Evolutionary conservation across 2,797 vertebrate genomes (phyloP).

Genomic region (Tadarida brasiliensis): DNA sequence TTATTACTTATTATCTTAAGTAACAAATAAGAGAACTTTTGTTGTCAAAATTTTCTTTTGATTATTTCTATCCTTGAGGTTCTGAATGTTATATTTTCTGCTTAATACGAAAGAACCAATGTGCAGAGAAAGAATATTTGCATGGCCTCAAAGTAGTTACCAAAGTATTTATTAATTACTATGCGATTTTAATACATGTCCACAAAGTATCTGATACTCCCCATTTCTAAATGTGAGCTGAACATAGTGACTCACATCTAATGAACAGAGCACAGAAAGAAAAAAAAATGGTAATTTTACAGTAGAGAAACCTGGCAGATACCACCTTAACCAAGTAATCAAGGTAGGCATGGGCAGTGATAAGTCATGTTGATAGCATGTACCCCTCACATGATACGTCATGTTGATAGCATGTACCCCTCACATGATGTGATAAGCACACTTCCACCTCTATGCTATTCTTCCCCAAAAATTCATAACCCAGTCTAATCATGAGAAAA

Average conservation of each 20-base stretch:
- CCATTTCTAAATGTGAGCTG: background rate
- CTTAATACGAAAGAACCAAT: background rate
- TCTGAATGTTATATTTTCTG: background rate
- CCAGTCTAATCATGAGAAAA: background rate
- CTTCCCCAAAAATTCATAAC: background rate
- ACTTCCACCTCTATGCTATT: background rate
- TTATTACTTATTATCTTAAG: background rate
- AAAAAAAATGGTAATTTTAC: background rate
- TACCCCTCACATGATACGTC: background rate
- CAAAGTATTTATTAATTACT: background rate
- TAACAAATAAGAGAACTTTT: background rate
- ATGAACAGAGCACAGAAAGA: background rate
- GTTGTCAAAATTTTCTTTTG: constrained; percentile 7
- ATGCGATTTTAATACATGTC: background rate
- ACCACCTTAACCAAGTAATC: background rate
- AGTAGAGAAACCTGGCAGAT: background rate
- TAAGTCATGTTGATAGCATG: fast-evolving
- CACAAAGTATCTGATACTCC: background rate
- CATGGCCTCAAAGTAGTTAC: background rate
- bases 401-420: background rate
- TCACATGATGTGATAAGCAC: background rate
- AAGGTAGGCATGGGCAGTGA: background rate
- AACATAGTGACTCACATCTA: background rate
- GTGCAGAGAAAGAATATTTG: background rate
- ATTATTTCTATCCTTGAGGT: background rate